Evolutionary conservation across 1,140 invertebrate genomes (phyloP).

Genomic region (Dolichoris vasculosae): DNA sequence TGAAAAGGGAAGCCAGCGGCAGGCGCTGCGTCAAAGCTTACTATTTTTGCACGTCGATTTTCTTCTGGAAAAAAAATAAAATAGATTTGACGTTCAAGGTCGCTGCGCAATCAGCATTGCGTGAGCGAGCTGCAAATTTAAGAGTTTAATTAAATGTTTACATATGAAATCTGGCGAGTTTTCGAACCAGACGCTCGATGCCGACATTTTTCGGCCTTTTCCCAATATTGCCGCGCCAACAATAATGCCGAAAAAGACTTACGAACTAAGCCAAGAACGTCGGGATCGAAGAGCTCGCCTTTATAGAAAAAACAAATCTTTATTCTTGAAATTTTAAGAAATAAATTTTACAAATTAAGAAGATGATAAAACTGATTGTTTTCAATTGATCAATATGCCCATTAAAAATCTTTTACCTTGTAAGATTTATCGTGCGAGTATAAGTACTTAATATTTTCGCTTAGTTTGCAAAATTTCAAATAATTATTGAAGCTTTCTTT

Average conservation of each 20-base stretch:
- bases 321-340: constrained; percentile 6
- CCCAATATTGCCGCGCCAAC: constrained; percentile 45
- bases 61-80: constrained; percentile 52
- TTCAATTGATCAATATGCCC: constrained; percentile 47
- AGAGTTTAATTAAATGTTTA: constrained; percentile 53
- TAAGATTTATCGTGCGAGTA: constrained; percentile 30
- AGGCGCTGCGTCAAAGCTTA: constrained; percentile 52
- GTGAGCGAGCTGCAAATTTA: constrained; percentile 53
- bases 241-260: constrained; percentile 52
- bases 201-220: constrained; percentile 50
- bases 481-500: not conserved
- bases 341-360: constrained; percentile 44
- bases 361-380: constrained; percentile 44
- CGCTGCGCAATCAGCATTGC: constrained; percentile 51
- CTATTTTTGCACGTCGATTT: constrained; percentile 53
- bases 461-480: constrained; percentile 28
- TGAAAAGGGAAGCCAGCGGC: constrained; percentile 52
- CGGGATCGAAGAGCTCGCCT: constrained; percentile 46
- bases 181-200: constrained; percentile 37
- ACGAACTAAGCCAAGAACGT: constrained; percentile 40
- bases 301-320: constrained; percentile 36
- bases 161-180: constrained; percentile 37
- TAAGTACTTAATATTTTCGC: constrained; percentile 32
- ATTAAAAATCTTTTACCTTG: constrained; percentile 21
- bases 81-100: constrained; percentile 54